Percentiles rank a stretch among this genome's conserved stretches.
Conservation (phyloP, 2,888 invertebrate species). For the Desoria tigrina region DNA sequence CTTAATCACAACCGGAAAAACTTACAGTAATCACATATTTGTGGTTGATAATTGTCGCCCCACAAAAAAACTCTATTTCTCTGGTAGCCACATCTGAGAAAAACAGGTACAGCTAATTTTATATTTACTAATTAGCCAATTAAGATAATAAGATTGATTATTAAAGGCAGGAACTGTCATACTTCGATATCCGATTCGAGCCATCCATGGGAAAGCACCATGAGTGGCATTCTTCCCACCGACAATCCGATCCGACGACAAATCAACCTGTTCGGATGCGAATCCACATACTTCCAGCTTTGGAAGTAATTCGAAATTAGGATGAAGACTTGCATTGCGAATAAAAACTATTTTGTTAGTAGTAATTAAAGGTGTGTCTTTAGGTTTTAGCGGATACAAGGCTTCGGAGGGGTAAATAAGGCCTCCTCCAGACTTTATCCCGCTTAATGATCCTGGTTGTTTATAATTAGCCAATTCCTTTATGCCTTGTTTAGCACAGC, state of each 20-base stretch:
- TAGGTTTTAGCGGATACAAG: not conserved
- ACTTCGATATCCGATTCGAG: slow-evolving; percentile 64
- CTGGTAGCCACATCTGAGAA: slow-evolving; percentile 22
- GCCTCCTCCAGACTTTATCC: not conserved
- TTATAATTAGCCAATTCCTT: too few species aligned
- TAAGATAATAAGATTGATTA: too few species aligned
- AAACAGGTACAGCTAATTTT: not conserved
- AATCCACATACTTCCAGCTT: slow-evolving; percentile 37
- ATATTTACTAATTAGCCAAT: not conserved
- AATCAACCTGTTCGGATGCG: slow-evolving; percentile 55
- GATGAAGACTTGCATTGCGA: too few species aligned
- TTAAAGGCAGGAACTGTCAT: slow-evolving; percentile 11
- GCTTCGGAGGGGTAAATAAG: not conserved
- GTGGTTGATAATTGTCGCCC: slow-evolving; percentile 45
- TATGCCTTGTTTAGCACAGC: not conserved
- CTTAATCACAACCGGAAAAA: not conserved
- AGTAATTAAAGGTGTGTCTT: too few species aligned
- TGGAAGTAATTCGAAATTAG: slow-evolving; percentile 38
- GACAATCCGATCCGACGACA: slow-evolving; percentile 61
- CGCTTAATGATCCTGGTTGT: too few species aligned
- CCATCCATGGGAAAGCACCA: slow-evolving; percentile 76
- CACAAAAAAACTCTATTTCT: slow-evolving; percentile 46
- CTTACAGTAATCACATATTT: slow-evolving; percentile 46
- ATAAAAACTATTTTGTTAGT: too few species aligned
- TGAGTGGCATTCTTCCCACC: slow-evolving; percentile 66